Percentiles rank a stretch among this genome's conserved stretches.
Conservation (phyloP, 2,888 invertebrate species). For the Macaria liturata region DNA sequence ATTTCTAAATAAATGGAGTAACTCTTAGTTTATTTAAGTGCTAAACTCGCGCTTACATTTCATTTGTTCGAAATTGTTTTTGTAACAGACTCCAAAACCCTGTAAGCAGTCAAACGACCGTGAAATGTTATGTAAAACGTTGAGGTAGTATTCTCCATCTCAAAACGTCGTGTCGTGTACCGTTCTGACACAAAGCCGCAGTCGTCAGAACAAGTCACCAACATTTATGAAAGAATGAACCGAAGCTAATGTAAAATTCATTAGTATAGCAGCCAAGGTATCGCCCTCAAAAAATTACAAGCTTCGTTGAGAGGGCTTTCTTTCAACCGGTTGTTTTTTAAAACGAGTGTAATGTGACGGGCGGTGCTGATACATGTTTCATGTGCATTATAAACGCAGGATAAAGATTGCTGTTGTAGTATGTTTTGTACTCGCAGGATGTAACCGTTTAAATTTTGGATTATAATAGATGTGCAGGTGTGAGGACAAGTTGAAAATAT, state of each 20-base stretch:
- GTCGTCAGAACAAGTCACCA: slow-evolving; percentile 20
- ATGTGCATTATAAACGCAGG: slow-evolving; percentile 55
- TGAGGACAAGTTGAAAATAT: too few relatives aligned
- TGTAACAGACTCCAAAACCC: too few relatives aligned
- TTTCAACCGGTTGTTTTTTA: slow-evolving; percentile 49
- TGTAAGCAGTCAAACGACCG: too few relatives aligned
- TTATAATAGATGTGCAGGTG: too few relatives aligned
- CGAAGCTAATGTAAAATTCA: slow-evolving; percentile 39
- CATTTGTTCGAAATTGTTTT: too few relatives aligned
- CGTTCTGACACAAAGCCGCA: slow-evolving; percentile 26
- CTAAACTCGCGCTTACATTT: too few relatives aligned
- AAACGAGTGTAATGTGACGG: slow-evolving; percentile 48
- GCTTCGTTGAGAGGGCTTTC: slow-evolving; percentile 43
- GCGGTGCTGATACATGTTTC: slow-evolving; percentile 66
- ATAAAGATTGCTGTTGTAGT: slow-evolving; percentile 22
- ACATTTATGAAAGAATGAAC: slow-evolving; percentile 34
- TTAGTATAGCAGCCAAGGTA: slow-evolving; percentile 42
- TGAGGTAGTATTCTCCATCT: neutral
- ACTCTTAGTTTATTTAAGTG: too few relatives aligned
- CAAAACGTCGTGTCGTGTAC: slow-evolving; percentile 1
- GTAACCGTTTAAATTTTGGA: too few relatives aligned
- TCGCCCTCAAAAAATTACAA: slow-evolving; percentile 50
- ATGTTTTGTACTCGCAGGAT: too few relatives aligned
- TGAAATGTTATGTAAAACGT: too few relatives aligned
- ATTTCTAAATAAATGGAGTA: too few relatives aligned